A percentile compares a stretch with the other conserved stretches of the same genome.
These are phyloP conservation scores for Indicator maculatus DNA, from an alignment of 2,113 vertebrate species.

Conservation along the genomic window DNA sequence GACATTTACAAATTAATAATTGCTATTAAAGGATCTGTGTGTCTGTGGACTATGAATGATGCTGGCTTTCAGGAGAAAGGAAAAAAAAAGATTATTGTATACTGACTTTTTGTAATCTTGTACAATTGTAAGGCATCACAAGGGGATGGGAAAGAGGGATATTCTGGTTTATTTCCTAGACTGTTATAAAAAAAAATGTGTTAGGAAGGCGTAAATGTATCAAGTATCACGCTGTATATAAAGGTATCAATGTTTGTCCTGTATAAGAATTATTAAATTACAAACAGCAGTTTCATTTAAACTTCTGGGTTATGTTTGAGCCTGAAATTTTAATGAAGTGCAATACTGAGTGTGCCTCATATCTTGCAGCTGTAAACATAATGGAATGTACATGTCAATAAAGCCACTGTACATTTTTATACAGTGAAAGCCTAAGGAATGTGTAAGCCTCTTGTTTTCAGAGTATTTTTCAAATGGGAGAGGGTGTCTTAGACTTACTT, in stretches of 20 bases:
- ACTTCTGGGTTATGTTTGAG: conserved; percentile 99
- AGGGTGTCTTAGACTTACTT: neutral
- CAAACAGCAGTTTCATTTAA: conserved; percentile 98
- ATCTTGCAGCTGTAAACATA: conserved; percentile 98
- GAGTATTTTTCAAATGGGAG: neutral
- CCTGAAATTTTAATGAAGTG: conserved; percentile 99
- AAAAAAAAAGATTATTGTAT: conserved; percentile 86
- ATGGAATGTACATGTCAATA: conserved; percentile 99
- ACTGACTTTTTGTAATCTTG: conserved; percentile 95
- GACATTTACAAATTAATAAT: conserved; percentile 86
- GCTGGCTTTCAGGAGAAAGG: conserved; percentile 75
- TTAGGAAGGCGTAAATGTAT: conserved; percentile 92
- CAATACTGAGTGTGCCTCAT: conserved; percentile 99
- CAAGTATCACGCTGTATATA: conserved; percentile 98
- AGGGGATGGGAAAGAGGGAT: conserved; percentile 83
- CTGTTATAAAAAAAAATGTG: conserved; percentile 87
- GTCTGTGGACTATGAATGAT: conserved; percentile 82
- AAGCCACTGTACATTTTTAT: conserved; percentile 99
- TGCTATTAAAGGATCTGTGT: conserved; percentile 79
- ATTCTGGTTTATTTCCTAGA: conserved; percentile 87
- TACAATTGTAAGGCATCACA: conserved; percentile 93
- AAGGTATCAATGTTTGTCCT: conserved; percentile 97
- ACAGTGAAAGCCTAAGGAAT: conserved; percentile 87
- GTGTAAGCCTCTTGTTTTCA: conserved; percentile 37
- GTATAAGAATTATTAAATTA: conserved; percentile 97